These are phyloP conservation scores for Rhizoglyphus robini DNA, from an alignment of 1,140 invertebrate species.

Conservation along the genomic window DNA sequence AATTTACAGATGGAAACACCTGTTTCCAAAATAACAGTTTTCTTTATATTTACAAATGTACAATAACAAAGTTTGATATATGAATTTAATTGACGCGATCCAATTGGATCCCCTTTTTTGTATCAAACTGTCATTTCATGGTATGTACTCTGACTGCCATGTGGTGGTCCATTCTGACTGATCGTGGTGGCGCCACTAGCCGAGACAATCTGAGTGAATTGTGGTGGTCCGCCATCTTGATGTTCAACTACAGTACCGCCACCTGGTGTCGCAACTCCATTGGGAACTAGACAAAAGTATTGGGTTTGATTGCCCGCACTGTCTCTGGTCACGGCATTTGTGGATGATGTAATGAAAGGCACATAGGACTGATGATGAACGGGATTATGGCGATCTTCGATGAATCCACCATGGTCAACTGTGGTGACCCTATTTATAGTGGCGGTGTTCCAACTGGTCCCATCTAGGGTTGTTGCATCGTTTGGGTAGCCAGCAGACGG, in stretches of 20 bases:
- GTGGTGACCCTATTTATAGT: neutral
- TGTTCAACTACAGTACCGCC: no score
- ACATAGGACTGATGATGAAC: neutral
- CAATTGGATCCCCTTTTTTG: no score
- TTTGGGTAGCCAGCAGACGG: no score
- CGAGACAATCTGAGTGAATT: no score
- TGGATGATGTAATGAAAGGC: neutral
- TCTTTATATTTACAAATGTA: no score
- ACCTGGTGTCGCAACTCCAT: neutral
- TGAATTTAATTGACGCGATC: no score
- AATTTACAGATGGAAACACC: no score
- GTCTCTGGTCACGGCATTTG: neutral
- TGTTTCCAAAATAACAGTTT: no score
- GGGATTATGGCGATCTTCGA: no score
- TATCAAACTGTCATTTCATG: neutral
- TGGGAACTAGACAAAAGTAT: neutral
- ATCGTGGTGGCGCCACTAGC: no score
- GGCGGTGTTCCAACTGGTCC: neutral
- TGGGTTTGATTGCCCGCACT: neutral
- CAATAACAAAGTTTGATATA: no score
- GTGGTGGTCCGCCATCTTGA: no score
- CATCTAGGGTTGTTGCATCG: neutral
- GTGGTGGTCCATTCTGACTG: neutral
- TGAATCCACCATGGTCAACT: neutral
- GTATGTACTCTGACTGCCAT: neutral